Evolutionary conservation across 1,140 invertebrate genomes (phyloP), one percentile per base, ranked within the genome.

Genomic region (Bombus sylvicola): DNA sequence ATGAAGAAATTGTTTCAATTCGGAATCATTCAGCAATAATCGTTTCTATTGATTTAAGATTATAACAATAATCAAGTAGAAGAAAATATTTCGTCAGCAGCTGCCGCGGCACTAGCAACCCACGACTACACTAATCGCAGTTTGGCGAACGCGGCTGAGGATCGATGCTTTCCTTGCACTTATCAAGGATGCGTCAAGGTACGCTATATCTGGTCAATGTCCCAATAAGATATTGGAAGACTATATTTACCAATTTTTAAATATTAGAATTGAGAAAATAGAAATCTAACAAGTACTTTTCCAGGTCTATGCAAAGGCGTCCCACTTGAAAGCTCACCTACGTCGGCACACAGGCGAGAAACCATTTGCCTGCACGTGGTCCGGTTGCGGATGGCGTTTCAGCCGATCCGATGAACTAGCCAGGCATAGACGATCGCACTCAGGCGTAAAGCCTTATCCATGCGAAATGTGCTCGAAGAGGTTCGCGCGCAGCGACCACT

Each of bases 261-360:
- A 34, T 25, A 53, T 22, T 53, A 53, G 18, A 53, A 53, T 53
- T 22, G 1, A 53, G 47, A 53, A 53, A 53, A 53, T 53, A 22
- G 1, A 53, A 2, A 53, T 53, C 47, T 53, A 22, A 18, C 47
- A 53, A 53, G 0, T 22, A 53, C 6, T 8, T 57, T 76, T 89
- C 39, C 75, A 98, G 94, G 94, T 97, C 1, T 99, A 99, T 91
- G 98, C 98, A 79, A 99, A 99, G 94, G 97, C 98, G 31, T 99
- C 98, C 15, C 98, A 99, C 94, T 96, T 99, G 37, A 99, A 99
- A 92, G 98, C 99, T 4, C 99, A 99, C 93, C 94, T 99, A 74
- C 96, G 99, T 4, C 96, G 99, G 22, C 99, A 99, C 94, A 98
- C 98, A 2, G 99, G 98, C 1, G 98, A 99, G 94, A 99, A 99